Conservation (phyloP, 2,888 invertebrate genomes). For the Cosmorhoe ocellata region DNA sequence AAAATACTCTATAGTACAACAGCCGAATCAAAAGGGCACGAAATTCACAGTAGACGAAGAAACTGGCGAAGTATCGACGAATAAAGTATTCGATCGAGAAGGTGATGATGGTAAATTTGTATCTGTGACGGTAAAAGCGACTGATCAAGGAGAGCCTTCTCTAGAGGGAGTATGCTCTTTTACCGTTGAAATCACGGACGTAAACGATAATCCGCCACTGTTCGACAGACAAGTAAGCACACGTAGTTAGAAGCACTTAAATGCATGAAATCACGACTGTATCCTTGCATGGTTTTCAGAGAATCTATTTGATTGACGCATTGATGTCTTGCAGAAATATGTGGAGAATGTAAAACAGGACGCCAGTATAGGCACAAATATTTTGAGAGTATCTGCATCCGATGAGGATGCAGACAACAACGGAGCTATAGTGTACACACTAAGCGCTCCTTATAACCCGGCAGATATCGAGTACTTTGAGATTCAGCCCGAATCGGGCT, state of each 20-base stretch:
- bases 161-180: constrained; percentile 99
- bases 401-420: constrained; percentile 99
- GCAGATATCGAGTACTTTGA: constrained; percentile 97
- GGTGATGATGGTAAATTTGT: constrained; percentile 98
- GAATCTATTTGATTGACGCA: constrained; percentile 35
- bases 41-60: constrained; percentile 98
- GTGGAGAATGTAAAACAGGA: constrained; percentile 98
- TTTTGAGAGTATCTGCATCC: constrained; percentile 96
- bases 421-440: constrained; percentile 95
- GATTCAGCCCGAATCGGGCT: constrained; percentile 98
- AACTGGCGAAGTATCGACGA: constrained; percentile 96
- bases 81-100: constrained; percentile 98
- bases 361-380: constrained; percentile 97
- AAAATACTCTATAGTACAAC: constrained; percentile 98
- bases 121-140: constrained; percentile 98
- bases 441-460: constrained; percentile 94
- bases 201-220: constrained; percentile 97
- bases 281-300: constrained; percentile 44
- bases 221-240: constrained; percentile 95
- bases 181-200: constrained; percentile 98
- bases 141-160: constrained; percentile 99
- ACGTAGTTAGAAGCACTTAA: constrained; percentile 38
- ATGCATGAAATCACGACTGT: constrained; percentile 51
- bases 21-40: constrained; percentile 96
- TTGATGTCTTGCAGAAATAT: constrained; percentile 89